Conservation (phyloP, 1,140 invertebrate species). For the Fopius arisanus region DNA sequence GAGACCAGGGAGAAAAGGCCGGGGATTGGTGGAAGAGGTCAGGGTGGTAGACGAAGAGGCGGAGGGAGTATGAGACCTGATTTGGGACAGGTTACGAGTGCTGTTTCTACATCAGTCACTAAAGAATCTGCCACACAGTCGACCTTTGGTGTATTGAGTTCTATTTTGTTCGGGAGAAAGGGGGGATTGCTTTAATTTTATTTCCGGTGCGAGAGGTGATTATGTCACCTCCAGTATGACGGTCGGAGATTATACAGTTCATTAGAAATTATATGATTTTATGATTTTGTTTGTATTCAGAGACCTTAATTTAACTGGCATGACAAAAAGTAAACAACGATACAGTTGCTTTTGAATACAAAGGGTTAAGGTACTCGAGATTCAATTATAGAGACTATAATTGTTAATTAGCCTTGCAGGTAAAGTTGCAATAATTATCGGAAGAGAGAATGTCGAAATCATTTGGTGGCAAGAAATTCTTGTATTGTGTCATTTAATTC, state of each 20-base stretch:
- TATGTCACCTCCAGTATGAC: neutral
- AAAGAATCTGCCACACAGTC: slow-evolving; percentile 66
- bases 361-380: too few relatives aligned
- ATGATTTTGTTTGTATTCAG: neutral
- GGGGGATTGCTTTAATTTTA: slow-evolving; percentile 76
- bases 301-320: neutral
- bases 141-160: slow-evolving; percentile 80
- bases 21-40: slow-evolving; percentile 57
- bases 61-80: slow-evolving; percentile 66
- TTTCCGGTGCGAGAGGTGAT: neutral
- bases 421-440: too few relatives aligned
- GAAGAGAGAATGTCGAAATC: too few relatives aligned
- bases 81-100: slow-evolving; percentile 67
- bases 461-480: too few relatives aligned
- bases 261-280: neutral
- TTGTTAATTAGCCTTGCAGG: too few relatives aligned
- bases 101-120: slow-evolving; percentile 53
- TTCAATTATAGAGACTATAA: too few relatives aligned
- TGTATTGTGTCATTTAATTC: too few relatives aligned
- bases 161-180: slow-evolving; percentile 82
- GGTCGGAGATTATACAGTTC: neutral
- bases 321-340: neutral
- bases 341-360: too few relatives aligned
- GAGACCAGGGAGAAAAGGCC: neutral
- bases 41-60: slow-evolving; percentile 48